Evolutionary conservation across 2,797 vertebrate genomes (phyloP).

Genomic region (Crypturellus tataupa): DNA sequence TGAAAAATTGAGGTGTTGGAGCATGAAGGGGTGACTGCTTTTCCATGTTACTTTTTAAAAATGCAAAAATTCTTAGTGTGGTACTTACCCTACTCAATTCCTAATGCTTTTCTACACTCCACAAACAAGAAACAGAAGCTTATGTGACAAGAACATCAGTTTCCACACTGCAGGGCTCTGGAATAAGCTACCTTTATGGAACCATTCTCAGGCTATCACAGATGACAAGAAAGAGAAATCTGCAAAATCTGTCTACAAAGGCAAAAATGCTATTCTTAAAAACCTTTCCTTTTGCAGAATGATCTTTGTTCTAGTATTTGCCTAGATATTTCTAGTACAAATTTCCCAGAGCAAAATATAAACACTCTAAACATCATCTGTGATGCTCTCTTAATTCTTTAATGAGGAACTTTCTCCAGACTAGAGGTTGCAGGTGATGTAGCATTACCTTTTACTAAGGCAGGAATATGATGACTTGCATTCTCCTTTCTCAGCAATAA

Average conservation of each 20-base stretch:
- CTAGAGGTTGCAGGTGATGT: constrained; percentile 23
- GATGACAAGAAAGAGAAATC: neutral
- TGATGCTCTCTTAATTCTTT: neutral
- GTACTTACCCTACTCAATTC: neutral
- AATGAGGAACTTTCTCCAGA: constrained; percentile 37
- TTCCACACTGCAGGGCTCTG: neutral
- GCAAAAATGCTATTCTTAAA: neutral
- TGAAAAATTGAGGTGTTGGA: neutral
- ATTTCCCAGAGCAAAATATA: neutral
- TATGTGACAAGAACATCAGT: neutral
- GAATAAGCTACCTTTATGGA: neutral
- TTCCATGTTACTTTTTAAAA: neutral
- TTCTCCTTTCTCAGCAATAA: constrained; percentile 84
- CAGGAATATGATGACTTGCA: constrained; percentile 62
- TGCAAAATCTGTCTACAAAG: neutral
- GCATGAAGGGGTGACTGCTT: neutral
- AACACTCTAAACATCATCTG: neutral
- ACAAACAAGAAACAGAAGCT: neutral
- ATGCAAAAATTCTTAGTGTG: neutral
- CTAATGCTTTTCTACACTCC: neutral
- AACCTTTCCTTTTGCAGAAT: neutral
- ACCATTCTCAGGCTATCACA: neutral
- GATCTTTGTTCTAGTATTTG: neutral
- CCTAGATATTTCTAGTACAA: neutral
- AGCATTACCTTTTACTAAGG: constrained; percentile 76